These are phyloP conservation scores for Emydoidea blandingii DNA, from an alignment of 2,797 vertebrate species.

Conservation along the genomic window DNA sequence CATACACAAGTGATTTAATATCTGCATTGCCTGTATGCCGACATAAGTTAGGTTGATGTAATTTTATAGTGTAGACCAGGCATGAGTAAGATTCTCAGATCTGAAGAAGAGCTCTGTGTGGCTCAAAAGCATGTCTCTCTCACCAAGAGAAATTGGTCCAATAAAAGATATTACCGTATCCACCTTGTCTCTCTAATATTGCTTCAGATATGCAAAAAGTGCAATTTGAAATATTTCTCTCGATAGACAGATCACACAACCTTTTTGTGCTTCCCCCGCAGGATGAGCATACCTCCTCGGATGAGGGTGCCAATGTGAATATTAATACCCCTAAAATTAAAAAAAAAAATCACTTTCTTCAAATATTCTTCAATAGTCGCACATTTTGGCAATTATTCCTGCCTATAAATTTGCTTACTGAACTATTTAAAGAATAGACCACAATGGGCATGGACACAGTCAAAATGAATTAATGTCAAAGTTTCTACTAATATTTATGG, in stretches of 20 bases:
- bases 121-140: too few species aligned
- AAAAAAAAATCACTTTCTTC: background rate
- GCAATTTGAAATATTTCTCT: slow-evolving; percentile 32
- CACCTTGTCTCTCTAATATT: background rate
- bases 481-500: background rate
- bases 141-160: too few species aligned
- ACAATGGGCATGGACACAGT: background rate
- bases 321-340: slow-evolving; percentile 7
- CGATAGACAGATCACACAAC: slow-evolving; percentile 36
- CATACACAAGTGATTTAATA: too few species aligned
- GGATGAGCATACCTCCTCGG: slow-evolving; percentile 12
- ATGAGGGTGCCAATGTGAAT: slow-evolving; percentile 24
- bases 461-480: background rate
- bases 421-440: background rate
- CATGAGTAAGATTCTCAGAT: too few species aligned
- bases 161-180: too few species aligned
- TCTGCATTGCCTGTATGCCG: too few species aligned
- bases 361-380: background rate
- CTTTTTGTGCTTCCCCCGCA: slow-evolving; percentile 14
- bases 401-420: background rate
- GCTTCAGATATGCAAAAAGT: slow-evolving; percentile 34
- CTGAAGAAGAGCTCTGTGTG: too few species aligned
- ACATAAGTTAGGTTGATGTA: too few species aligned
- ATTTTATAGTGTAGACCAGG: too few species aligned
- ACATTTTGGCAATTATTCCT: background rate